A percentile compares a stretch with the other conserved stretches of the same genome.
These are phyloP conservation scores for Origma solitaria DNA, from an alignment of 2,113 vertebrate species.

Conservation along the genomic window DNA sequence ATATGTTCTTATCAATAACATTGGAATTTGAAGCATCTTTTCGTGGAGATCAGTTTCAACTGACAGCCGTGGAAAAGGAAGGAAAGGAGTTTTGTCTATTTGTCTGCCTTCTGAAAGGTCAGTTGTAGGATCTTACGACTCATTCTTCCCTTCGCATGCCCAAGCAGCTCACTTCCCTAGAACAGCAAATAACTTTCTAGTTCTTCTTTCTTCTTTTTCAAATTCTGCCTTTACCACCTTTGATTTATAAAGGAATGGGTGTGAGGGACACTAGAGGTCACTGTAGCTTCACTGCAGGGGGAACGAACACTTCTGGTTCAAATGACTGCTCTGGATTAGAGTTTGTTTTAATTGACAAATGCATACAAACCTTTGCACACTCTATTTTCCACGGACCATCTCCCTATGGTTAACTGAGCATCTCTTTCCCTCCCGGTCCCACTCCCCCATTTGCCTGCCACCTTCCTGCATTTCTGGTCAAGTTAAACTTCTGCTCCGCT, in stretches of 20 bases:
- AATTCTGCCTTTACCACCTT: background rate
- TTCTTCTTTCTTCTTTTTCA: background rate
- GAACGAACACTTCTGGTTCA: background rate
- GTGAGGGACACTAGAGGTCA: constrained; percentile 48
- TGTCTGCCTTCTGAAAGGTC: background rate
- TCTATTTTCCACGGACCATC: background rate
- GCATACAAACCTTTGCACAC: background rate
- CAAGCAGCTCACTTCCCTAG: background rate
- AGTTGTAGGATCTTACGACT: background rate
- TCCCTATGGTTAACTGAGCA: background rate
- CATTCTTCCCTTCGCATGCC: background rate
- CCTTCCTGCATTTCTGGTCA: background rate
- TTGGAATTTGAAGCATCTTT: background rate
- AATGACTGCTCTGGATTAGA: background rate
- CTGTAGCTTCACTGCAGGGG: constrained; percentile 11
- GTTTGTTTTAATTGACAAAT: background rate
- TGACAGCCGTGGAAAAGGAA: background rate
- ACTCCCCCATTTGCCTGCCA: background rate
- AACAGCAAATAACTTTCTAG: background rate
- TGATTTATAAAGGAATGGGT: background rate
- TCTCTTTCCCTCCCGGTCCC: background rate
- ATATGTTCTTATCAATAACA: background rate
- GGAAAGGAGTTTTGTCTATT: background rate
- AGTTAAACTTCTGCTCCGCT: background rate
- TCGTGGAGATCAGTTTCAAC: background rate